Conservation (phyloP, 1,140 invertebrate genomes). For the Drosophila rufa region DNA sequence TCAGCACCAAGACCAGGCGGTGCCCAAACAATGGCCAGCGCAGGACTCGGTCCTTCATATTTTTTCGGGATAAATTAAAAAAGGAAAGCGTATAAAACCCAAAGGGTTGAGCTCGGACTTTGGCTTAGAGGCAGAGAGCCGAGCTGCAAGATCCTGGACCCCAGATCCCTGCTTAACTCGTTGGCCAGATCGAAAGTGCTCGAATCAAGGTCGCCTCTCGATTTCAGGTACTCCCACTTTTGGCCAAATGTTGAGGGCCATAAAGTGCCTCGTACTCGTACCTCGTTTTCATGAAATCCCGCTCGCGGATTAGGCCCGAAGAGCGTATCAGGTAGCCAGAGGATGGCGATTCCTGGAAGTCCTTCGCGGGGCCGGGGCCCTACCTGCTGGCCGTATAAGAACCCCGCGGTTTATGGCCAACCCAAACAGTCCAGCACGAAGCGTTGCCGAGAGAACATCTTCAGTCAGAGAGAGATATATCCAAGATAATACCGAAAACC, state of each 20-base stretch:
- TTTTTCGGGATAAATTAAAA: neutral
- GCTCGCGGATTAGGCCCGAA: slow-evolving; percentile 43
- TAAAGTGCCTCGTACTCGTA: slow-evolving; percentile 24
- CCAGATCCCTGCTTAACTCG: slow-evolving; percentile 19
- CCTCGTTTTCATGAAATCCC: slow-evolving; percentile 37
- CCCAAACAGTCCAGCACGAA: slow-evolving; percentile 34
- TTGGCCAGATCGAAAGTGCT: slow-evolving; percentile 37
- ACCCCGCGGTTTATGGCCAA: slow-evolving; percentile 1
- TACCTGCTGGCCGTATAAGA: slow-evolving; percentile 50
- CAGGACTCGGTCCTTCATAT: slow-evolving; percentile 4
- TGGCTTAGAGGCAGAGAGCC: too few relatives aligned
- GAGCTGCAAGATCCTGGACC: too few relatives aligned
- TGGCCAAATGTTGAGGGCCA: slow-evolving; percentile 31
- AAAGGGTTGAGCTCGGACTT: slow-evolving; percentile 25
- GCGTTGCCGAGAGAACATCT: slow-evolving; percentile 7
- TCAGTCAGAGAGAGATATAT: neutral
- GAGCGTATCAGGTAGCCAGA: slow-evolving; percentile 27
- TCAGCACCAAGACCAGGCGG: neutral
- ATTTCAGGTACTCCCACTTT: neutral
- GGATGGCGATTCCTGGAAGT: slow-evolving; percentile 27
- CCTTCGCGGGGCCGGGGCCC: neutral
- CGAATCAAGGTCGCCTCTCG: slow-evolving; percentile 26
- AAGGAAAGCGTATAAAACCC: slow-evolving; percentile 9
- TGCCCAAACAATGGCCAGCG: slow-evolving; percentile 7
- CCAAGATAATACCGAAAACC: too few relatives aligned